Evolutionary conservation across 2,888 invertebrate species (phyloP), one percentile per base, ranked within the genome.

Genomic region (Aleiodes leptofemur): DNA sequence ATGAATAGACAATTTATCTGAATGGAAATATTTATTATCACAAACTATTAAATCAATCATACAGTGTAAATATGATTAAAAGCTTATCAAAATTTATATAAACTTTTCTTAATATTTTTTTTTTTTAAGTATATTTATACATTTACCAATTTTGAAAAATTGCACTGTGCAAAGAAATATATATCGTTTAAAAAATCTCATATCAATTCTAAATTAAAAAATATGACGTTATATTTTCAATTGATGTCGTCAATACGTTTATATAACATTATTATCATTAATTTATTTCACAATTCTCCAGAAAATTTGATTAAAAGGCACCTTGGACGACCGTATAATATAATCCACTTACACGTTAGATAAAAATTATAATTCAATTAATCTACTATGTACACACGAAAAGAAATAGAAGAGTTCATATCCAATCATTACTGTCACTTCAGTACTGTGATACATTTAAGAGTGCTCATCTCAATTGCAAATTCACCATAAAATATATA

Each of bases 11-110:
- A 16, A 59, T 29, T 6, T 9, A 48, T 57, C 66, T 59, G 81
- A 83, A 84, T 87, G 85, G 83, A 86, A 86, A 84, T 85, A 85
- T 88, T 88, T 88, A 88, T 88, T 88, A 88, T 88, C 88, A 88
- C 88, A 88, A 88, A 88, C 86, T 87, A 88, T 86, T 77, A 85
- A 83, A 84, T 85, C 86, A 83, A 84, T 82, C 82, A 78, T 88
- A 87, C 85, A 87, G 82, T 84, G 77, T 81, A 81, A 83, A 82
- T 82, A 83, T 85, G 82, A 86, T 85, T 83, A 82, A 75, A 85
- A 84, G 82, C 83, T 84, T 83, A 84, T 79, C 73, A 69, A 80
- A 78, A 78, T 75, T 80, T 81, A 68, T 50, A 72, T 74, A 56
- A 72, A 68, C 57, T 70, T 23, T n/a, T 66, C 56, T 16, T 16